Conservation (phyloP, 2,113 vertebrate species). For the Barbus barbus region DNA sequence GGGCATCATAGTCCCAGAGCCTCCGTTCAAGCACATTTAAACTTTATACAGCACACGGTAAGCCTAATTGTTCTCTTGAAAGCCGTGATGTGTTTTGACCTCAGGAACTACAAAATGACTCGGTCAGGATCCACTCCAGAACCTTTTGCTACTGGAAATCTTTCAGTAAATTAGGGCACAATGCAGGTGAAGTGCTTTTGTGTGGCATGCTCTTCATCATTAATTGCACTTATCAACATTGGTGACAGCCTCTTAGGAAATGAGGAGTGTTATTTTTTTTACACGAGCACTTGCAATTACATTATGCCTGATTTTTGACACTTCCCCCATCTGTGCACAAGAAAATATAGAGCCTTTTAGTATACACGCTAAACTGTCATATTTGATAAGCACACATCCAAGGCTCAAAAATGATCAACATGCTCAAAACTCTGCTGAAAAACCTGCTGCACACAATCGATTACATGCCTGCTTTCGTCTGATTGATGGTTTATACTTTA, state of each 20-base stretch:
- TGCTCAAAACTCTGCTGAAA: not conserved
- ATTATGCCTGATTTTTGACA: constrained; percentile 14
- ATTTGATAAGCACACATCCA: not conserved
- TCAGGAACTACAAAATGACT: not conserved
- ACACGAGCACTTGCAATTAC: constrained; percentile 9
- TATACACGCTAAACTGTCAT: not conserved
- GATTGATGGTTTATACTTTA: not conserved
- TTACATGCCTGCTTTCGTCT: not conserved
- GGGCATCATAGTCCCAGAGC: not conserved
- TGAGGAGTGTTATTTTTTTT: not conserved
- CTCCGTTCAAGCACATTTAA: not conserved
- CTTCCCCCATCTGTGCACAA: not conserved
- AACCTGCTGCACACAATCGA: not conserved
- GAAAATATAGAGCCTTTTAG: not conserved
- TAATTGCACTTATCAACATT: constrained; percentile 31
- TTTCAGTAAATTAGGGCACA: constrained; percentile 27
- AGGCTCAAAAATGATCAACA: not conserved
- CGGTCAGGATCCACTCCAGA: not conserved
- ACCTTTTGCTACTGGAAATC: not conserved
- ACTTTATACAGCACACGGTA: not conserved
- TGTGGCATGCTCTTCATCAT: constrained; percentile 16
- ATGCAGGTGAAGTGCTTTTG: constrained; percentile 16
- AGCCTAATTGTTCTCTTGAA: constrained; percentile 7
- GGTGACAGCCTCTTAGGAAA: not conserved
- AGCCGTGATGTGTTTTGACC: not conserved